phyloP scores from a whole-genome alignment of 2,888 invertebrate species.

The Lysandra coridon region DNA sequence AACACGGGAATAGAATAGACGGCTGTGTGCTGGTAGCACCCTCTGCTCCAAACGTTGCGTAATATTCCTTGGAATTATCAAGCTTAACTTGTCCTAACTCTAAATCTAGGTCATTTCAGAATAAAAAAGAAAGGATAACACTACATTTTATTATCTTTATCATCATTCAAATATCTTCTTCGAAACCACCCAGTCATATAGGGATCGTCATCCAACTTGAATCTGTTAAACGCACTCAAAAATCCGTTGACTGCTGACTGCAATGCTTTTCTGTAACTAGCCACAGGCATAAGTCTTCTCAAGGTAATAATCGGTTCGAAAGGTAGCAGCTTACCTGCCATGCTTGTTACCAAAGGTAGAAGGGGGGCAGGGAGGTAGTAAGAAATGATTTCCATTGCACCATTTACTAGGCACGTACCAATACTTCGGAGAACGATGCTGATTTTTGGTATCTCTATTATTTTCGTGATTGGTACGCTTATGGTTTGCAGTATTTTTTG shows the following conservation, averaged over 20 bases:
- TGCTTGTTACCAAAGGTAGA: slow-evolving; percentile 66
- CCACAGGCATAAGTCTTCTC: slow-evolving; percentile 65
- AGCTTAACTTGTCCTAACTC: too few species aligned
- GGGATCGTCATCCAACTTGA: slow-evolving; percentile 58
- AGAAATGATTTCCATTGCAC: slow-evolving; percentile 65
- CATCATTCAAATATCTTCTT: slow-evolving; percentile 56
- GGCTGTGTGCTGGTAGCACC: too few species aligned
- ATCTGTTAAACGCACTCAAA: slow-evolving; percentile 63
- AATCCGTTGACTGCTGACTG: slow-evolving; percentile 62
- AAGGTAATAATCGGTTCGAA: slow-evolving; percentile 69
- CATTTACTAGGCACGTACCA: slow-evolving; percentile 68
- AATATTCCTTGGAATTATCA: too few species aligned
- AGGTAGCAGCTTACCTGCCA: slow-evolving; percentile 67
- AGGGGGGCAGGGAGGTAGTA: slow-evolving; percentile 66
- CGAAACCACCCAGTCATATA: slow-evolving; percentile 70
- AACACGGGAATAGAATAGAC: too few species aligned
- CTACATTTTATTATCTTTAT: slow-evolving; percentile 36
- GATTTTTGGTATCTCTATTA: slow-evolving; percentile 57
- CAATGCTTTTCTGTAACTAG: slow-evolving; percentile 67
- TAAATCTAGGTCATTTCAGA: background rate
- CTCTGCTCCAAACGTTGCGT: too few species aligned
- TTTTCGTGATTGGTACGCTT: slow-evolving; percentile 47
- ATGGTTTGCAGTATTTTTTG: slow-evolving; percentile 47
- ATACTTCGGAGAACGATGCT: slow-evolving; percentile 58
- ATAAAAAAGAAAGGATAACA: background rate